Conservation (phyloP, 2,113 vertebrate species). For the Odontesthes bonariensis region DNA sequence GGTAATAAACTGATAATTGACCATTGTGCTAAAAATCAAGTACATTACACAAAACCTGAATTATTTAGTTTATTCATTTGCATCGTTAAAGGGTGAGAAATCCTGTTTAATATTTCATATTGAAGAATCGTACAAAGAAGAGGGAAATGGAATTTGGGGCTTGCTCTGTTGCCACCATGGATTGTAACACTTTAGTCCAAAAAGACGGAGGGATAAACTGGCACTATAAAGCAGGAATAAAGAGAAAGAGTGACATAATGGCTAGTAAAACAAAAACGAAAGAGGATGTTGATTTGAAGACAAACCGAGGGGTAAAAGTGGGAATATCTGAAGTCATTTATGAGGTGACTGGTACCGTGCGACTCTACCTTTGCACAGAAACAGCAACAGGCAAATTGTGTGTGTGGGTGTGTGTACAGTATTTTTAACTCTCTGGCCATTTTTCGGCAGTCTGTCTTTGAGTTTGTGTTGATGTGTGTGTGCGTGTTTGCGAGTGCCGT, state of each 20-base stretch:
- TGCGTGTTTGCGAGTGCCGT: constrained; percentile 28
- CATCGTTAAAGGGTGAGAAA: constrained; percentile 47
- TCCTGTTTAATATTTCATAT: constrained; percentile 63
- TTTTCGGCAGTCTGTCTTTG: background rate
- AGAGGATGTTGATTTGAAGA: constrained; percentile 1
- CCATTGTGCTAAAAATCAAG: constrained; percentile 57
- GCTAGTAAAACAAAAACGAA: background rate
- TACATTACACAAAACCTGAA: constrained; percentile 57
- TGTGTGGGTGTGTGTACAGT: background rate
- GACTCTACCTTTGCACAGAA: constrained; percentile 16
- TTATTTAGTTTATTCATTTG: constrained; percentile 55
- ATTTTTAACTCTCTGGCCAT: background rate
- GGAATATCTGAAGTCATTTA: constrained; percentile 15
- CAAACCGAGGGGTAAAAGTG: background rate
- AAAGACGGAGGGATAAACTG: background rate
- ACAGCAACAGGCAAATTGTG: constrained; percentile 30
- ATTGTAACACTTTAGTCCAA: constrained; percentile 19
- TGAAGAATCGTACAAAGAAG: constrained; percentile 6
- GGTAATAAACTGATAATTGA: constrained; percentile 68
- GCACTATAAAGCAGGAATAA: background rate
- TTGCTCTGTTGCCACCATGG: constrained; percentile 20
- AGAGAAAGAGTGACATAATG: background rate
- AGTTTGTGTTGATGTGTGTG: constrained; percentile 9
- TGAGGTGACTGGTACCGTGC: constrained; percentile 30
- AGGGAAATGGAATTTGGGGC: constrained; percentile 2